phyloP scores from a whole-genome alignment of 2,888 invertebrate species.

The Mythimna pallens region DNA sequence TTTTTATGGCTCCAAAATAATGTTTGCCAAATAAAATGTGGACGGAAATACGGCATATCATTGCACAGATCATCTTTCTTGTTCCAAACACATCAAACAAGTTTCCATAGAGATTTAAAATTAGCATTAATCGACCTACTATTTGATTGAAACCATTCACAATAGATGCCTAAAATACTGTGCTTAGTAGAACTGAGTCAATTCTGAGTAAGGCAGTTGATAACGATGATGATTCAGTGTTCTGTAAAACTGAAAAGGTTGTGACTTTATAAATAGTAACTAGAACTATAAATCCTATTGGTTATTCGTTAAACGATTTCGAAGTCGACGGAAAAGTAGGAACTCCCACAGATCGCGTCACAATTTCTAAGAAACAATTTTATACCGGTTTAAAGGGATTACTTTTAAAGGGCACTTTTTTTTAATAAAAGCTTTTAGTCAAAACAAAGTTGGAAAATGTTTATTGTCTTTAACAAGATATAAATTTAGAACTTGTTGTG shows the following conservation, averaged over 20 bases:
- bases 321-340: background rate
- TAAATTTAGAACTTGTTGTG: background rate
- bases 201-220: constrained; percentile 29
- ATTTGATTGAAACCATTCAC: constrained; percentile 19
- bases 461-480: background rate
- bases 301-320: constrained; percentile 1
- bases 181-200: constrained; percentile 23
- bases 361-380: constrained; percentile 3
- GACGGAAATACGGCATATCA: constrained; percentile 12
- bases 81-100: constrained; percentile 12
- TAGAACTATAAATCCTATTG: background rate
- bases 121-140: constrained; percentile 35
- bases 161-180: constrained; percentile 15
- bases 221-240: constrained; percentile 35
- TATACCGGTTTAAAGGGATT: background rate
- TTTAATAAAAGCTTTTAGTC: background rate
- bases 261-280: constrained; percentile 1
- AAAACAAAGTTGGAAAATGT: background rate
- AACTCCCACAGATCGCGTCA: background rate
- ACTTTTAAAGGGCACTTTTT: background rate
- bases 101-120: constrained; percentile 28
- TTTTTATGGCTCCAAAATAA: constrained; percentile 26
- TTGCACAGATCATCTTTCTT: constrained; percentile 3
- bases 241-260: constrained; percentile 8
- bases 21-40: constrained; percentile 25